Percentiles rank a stretch among this genome's conserved stretches.
These are phyloP conservation scores for Megamerina dolium DNA, from an alignment of 2,888 invertebrate species.

Conservation along the genomic window DNA sequence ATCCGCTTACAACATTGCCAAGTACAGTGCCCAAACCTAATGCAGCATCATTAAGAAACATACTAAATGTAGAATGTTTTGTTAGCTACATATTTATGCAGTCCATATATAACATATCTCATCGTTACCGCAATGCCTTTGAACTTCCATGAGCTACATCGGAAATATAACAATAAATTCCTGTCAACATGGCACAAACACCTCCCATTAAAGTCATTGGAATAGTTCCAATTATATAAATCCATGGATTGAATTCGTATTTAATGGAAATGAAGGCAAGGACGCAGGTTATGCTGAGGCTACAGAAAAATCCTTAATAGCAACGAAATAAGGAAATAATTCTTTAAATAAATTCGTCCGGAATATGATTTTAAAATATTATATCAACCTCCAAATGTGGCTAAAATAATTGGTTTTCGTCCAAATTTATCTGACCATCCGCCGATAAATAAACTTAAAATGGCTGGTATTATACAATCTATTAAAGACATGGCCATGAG, in stretches of 20 bases:
- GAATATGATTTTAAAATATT: too few species aligned
- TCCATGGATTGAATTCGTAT: conserved; percentile 38
- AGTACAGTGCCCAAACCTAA: conserved; percentile 56
- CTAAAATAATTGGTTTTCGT: conserved; percentile 61
- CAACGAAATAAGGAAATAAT: background rate
- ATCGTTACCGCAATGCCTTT: conserved; percentile 32
- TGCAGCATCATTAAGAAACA: conserved; percentile 57
- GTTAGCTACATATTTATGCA: background rate
- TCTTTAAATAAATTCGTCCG: too few species aligned
- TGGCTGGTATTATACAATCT: conserved; percentile 59
- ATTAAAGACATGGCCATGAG: conserved; percentile 55
- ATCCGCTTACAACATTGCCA: conserved; percentile 58
- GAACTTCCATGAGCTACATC: conserved; percentile 57
- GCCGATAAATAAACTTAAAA: conserved; percentile 62
- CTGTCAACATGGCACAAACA: conserved; percentile 56
- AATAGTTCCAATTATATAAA: conserved; percentile 52
- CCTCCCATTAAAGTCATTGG: conserved; percentile 59
- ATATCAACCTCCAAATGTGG: conserved; percentile 55
- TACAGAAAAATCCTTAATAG: conserved; percentile 31
- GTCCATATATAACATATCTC: background rate
- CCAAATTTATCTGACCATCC: conserved; percentile 73
- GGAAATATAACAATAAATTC: conserved; percentile 59
- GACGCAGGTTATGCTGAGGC: conserved; percentile 26
- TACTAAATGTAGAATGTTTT: conserved; percentile 47
- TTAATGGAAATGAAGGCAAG: conserved; percentile 28